Evolutionary conservation across 2,797 vertebrate genomes (phyloP).

Genomic region (Epinephelus coioides): DNA sequence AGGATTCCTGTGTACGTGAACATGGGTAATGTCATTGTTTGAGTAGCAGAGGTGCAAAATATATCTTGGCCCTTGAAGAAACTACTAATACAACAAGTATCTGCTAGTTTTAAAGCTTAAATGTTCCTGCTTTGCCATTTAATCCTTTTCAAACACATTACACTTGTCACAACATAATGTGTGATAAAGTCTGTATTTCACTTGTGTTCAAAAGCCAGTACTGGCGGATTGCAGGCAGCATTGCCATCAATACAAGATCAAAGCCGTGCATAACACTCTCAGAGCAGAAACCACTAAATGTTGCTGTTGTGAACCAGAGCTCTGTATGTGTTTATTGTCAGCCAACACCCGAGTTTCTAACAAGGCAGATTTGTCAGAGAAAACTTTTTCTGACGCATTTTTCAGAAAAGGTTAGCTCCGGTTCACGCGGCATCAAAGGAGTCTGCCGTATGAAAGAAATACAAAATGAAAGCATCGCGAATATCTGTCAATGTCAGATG

Average conservation of each 20-base stretch:
- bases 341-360: slow-evolving; percentile 45
- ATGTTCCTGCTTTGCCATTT: slow-evolving; percentile 2
- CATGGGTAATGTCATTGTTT: not conserved
- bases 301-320: slow-evolving; percentile 11
- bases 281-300: slow-evolving; percentile 29
- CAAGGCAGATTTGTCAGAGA: slow-evolving; percentile 53
- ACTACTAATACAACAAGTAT: not conserved
- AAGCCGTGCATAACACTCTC: slow-evolving; percentile 1
- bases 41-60: not conserved
- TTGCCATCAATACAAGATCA: slow-evolving; percentile 37
- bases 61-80: not conserved
- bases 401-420: slow-evolving; percentile 43
- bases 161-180: not conserved
- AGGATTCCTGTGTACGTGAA: not conserved
- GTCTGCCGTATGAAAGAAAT: slow-evolving; percentile 45
- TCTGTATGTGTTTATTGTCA: slow-evolving; percentile 42
- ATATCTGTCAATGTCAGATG: slow-evolving; percentile 62
- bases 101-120: not conserved
- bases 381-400: slow-evolving; percentile 44
- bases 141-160: slow-evolving; percentile 1
- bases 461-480: slow-evolving; percentile 60
- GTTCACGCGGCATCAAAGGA: slow-evolving; percentile 62
- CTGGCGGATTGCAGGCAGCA: not conserved
- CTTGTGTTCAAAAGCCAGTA: slow-evolving; percentile 20
- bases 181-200: not conserved